Percentiles rank a stretch among this genome's conserved stretches.
Evolutionary conservation across 2,113 vertebrate genomes (phyloP).

Genomic region (Pagrus major): DNA sequence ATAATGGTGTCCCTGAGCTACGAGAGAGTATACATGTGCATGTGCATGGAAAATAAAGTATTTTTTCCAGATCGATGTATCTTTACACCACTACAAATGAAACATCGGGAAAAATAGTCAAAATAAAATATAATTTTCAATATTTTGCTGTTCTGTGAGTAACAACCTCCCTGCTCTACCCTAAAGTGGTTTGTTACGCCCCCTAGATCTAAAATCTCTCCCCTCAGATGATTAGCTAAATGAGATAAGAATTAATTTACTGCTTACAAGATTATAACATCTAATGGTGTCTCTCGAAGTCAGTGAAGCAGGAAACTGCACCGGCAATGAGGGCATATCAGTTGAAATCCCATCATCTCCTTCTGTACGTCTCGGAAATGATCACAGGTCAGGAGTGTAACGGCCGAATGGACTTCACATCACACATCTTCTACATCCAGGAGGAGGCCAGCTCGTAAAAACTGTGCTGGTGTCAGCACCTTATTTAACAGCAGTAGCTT

Average conservation of each 20-base stretch:
- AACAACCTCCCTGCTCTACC: too few relatives aligned
- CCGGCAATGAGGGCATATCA: background rate
- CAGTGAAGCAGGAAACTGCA: background rate
- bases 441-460: background rate
- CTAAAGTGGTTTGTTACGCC: background rate
- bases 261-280: background rate
- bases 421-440: background rate
- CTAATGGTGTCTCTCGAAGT: conserved; percentile 22
- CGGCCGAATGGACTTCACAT: background rate
- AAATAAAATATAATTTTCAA: background rate
- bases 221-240: background rate
- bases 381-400: background rate
- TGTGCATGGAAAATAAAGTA: too few relatives aligned
- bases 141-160: background rate
- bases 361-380: background rate
- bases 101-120: background rate
- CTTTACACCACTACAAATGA: too few relatives aligned
- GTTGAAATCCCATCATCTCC: conserved; percentile 1
- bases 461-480: background rate
- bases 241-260: background rate
- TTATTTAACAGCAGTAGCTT: background rate
- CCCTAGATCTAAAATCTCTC: background rate
- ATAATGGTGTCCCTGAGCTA: too few relatives aligned
- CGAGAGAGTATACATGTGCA: too few relatives aligned
- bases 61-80: too few relatives aligned